phyloP scores from a whole-genome alignment of 1,140 invertebrate genomes.

The Heliconius congener region DNA sequence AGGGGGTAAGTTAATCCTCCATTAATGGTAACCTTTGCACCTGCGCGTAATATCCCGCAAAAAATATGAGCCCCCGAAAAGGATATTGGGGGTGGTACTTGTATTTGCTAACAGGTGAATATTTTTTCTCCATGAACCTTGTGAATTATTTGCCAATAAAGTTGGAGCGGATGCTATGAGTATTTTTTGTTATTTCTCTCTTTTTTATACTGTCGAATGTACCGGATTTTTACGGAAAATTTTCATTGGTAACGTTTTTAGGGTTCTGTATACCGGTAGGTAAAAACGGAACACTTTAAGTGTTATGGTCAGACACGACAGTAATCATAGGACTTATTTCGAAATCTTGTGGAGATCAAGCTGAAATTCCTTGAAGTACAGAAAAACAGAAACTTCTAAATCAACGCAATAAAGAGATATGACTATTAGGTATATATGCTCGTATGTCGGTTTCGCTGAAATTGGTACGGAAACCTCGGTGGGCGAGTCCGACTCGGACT shows the following conservation, averaged over 20 bases:
- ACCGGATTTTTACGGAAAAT: not conserved
- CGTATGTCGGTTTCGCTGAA: too few species aligned
- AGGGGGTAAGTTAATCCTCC: constrained; percentile 60
- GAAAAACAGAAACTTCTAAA: too few species aligned
- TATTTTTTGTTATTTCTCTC: not conserved
- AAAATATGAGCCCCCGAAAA: constrained; percentile 59
- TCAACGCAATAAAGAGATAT: too few species aligned
- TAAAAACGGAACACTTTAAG: too few species aligned
- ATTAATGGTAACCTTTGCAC: constrained; percentile 71
- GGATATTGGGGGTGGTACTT: constrained; percentile 39
- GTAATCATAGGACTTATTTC: too few species aligned
- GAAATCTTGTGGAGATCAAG: too few species aligned
- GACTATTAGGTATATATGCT: too few species aligned
- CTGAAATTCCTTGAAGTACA: too few species aligned
- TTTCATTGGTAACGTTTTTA: not conserved
- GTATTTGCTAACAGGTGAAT: constrained; percentile 31
- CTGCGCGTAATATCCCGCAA: constrained; percentile 58
- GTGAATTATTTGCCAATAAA: constrained; percentile 6
- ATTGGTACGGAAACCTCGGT: too few species aligned
- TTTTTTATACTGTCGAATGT: not conserved
- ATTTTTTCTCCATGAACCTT: constrained; percentile 30
- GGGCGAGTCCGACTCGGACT: too few species aligned
- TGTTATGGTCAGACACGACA: too few species aligned
- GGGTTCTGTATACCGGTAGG: too few species aligned
- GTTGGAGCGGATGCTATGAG: not conserved